These are phyloP conservation scores for Balearica regulorum DNA, from an alignment of 2,797 vertebrate species.

Conservation along the genomic window DNA sequence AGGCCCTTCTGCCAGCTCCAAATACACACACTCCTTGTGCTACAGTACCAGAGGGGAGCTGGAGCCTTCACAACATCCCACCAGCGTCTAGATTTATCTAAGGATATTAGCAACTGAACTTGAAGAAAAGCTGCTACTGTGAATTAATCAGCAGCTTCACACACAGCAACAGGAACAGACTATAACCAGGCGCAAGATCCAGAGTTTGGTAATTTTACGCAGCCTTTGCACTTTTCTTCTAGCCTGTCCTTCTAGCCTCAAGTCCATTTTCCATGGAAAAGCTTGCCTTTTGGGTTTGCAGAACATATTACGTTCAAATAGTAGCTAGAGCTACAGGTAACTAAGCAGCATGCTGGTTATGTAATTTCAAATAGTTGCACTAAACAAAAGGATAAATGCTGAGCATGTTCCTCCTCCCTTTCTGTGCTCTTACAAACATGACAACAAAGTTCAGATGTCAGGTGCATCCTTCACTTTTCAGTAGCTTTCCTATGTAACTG, in stretches of 20 bases:
- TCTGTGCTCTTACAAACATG: background rate
- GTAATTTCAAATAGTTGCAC: background rate
- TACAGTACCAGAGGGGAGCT: background rate
- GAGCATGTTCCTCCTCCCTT: background rate
- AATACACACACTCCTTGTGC: rapidly evolving
- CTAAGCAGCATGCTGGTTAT: background rate
- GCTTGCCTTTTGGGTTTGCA: background rate
- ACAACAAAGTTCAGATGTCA: background rate
- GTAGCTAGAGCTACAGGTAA: background rate
- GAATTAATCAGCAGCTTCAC: background rate
- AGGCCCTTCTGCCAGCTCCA: background rate
- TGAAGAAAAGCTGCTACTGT: background rate
- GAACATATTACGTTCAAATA: background rate
- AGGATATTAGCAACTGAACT: background rate
- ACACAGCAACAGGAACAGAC: background rate
- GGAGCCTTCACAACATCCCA: background rate
- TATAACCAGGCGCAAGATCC: background rate
- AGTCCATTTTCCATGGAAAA: background rate
- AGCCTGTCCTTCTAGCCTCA: background rate
- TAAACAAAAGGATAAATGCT: background rate
- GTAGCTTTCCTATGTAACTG: background rate
- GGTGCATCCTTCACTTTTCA: background rate
- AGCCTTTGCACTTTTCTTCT: background rate
- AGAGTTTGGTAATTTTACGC: background rate
- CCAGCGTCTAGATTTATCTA: background rate